Conservation (phyloP, 2,797 vertebrate genomes). For the Karalla daura region DNA sequence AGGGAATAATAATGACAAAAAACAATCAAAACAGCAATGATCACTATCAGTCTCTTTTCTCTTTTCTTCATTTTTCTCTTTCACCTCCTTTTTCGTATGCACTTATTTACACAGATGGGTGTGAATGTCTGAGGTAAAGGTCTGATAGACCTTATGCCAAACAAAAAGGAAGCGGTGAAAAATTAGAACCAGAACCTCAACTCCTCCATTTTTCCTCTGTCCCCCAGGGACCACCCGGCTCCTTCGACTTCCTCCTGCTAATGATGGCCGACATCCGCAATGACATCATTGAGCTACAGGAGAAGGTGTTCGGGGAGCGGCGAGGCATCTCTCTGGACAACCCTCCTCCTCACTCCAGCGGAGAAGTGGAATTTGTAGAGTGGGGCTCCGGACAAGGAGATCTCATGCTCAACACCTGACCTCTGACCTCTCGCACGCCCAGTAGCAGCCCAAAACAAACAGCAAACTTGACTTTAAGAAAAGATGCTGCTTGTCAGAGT, state of each 20-base stretch:
- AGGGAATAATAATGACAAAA: no score
- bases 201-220: slow-evolving; percentile 1
- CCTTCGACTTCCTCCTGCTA: slow-evolving; percentile 85
- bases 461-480: slow-evolving; percentile 25
- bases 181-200: background rate
- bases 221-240: slow-evolving; percentile 85
- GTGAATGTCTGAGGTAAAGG: background rate
- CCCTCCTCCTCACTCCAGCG: slow-evolving; percentile 70
- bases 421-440: background rate
- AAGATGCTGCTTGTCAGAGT: slow-evolving; percentile 22
- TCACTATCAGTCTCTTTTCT: no score
- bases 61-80: no score
- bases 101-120: background rate
- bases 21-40: no score
- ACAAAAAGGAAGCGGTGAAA: background rate
- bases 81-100: no score
- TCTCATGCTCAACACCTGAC: slow-evolving; percentile 75
- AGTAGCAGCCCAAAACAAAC: slow-evolving; percentile 22
- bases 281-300: slow-evolving; percentile 86
- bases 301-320: slow-evolving; percentile 83
- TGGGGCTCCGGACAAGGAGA: slow-evolving; percentile 84
- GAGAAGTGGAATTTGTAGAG: slow-evolving; percentile 76
- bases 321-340: slow-evolving; percentile 75
- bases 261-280: slow-evolving; percentile 87
- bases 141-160: background rate